Evolutionary conservation across 1,140 invertebrate species (phyloP).

Genomic region (Akabosia matsudoensis): DNA sequence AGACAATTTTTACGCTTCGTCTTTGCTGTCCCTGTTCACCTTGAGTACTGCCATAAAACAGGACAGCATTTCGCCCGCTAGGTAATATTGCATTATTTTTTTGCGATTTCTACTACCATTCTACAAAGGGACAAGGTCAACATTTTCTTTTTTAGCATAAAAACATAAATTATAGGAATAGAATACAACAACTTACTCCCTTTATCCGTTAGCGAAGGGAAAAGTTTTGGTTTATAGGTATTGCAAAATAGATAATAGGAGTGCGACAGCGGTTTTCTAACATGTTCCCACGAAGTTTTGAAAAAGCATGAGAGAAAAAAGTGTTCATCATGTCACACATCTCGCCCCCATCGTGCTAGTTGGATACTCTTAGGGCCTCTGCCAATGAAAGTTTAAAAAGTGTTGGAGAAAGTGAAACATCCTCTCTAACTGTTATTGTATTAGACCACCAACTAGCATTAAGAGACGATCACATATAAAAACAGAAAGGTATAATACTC

Average conservation of each 20-base stretch:
- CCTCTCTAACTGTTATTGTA: not conserved
- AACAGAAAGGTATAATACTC: not conserved
- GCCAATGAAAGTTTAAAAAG: conserved; percentile 19
- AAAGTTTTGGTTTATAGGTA: not conserved
- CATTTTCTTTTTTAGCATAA: not conserved
- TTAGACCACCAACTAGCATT: not conserved
- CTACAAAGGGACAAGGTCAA: not conserved
- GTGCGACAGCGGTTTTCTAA: not conserved
- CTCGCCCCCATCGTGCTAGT: not conserved
- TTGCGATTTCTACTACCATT: too few relatives aligned
- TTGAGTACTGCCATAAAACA: too few relatives aligned
- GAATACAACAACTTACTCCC: too few relatives aligned
- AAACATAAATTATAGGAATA: not conserved
- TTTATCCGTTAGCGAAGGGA: not conserved
- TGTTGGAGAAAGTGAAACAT: not conserved
- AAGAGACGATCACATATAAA: too few relatives aligned
- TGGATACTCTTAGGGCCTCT: not conserved
- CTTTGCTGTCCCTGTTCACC: too few relatives aligned
- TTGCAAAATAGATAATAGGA: not conserved
- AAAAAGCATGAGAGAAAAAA: not conserved
- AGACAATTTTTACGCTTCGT: too few relatives aligned
- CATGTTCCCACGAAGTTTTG: too few relatives aligned
- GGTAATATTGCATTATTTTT: too few relatives aligned
- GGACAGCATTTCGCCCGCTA: too few relatives aligned
- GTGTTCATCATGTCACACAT: conserved; percentile 7